These are phyloP conservation scores for Brachirus orientalis DNA, from an alignment of 2,113 vertebrate species.

Conservation along the genomic window DNA sequence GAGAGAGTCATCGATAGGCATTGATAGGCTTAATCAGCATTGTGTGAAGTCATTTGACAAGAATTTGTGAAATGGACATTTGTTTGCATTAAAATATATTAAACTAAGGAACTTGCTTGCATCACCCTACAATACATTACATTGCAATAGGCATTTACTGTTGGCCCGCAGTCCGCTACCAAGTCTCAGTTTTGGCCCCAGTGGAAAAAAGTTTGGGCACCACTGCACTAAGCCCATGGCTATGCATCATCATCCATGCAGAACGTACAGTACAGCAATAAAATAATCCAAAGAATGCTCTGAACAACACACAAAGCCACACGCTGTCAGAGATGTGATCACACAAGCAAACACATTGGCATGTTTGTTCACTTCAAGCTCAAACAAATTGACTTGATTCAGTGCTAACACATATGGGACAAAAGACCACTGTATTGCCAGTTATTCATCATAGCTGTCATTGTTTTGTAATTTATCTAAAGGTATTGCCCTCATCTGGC, in stretches of 20 bases:
- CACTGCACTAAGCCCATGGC: constrained; percentile 26
- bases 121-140: no score
- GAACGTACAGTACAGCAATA: constrained; percentile 55
- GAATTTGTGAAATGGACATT: no score
- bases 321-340: constrained; percentile 44
- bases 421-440: constrained; percentile 53
- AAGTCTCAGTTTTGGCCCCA: no score
- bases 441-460: constrained; percentile 58
- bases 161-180: no score
- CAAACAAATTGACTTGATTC: constrained; percentile 35
- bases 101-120: no score
- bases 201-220: no score
- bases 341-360: constrained; percentile 42
- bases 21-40: no score
- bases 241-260: constrained; percentile 62
- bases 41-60: no score
- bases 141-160: no score
- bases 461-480: constrained; percentile 61
- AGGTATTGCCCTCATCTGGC: constrained; percentile 75
- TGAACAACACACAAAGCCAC: constrained; percentile 51
- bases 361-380: constrained; percentile 40
- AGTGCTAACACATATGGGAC: constrained; percentile 53
- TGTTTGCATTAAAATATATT: no score
- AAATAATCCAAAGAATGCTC: constrained; percentile 64
- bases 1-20: no score